Conservation (phyloP, 2,888 invertebrate genomes). For the Scaptomyza parva region DNA sequence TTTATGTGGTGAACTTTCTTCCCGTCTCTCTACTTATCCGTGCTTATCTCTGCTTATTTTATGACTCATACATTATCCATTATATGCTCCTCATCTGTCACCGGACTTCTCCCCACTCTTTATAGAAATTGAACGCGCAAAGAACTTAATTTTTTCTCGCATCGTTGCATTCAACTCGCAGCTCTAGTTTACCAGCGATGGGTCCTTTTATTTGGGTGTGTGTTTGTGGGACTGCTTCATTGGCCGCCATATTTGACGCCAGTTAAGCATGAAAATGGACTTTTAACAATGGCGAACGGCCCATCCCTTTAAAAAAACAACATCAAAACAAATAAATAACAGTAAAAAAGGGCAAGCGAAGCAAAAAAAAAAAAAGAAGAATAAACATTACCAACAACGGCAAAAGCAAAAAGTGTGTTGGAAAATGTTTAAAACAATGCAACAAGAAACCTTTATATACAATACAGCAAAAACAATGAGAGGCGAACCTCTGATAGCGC, state of each 20-base stretch:
- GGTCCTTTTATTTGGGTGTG: conserved; percentile 15
- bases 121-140: conserved; percentile 59
- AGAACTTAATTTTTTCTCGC: conserved; percentile 63
- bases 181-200: not conserved
- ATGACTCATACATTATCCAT: conserved; percentile 36
- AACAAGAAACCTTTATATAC: conserved; percentile 52
- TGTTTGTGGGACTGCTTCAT: conserved; percentile 50
- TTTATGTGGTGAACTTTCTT: no score
- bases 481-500: conserved; percentile 51
- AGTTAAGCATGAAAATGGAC: conserved; percentile 80
- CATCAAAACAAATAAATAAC: conserved; percentile 59
- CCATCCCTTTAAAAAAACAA: conserved; percentile 13
- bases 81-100: conserved; percentile 50
- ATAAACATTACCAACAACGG: conserved; percentile 15
- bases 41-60: conserved; percentile 1
- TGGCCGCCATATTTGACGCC: conserved; percentile 77
- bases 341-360: conserved; percentile 38
- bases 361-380: conserved; percentile 27
- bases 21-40: not conserved
- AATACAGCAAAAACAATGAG: conserved; percentile 31
- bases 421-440: conserved; percentile 77
- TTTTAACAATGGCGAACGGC: conserved; percentile 72
- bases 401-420: conserved; percentile 55
- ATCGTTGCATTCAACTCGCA: conserved; percentile 14
- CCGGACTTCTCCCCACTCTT: not conserved